These are phyloP conservation scores for Oophaga sylvatica DNA, from an alignment of 2,797 vertebrate species.

Conservation along the genomic window DNA sequence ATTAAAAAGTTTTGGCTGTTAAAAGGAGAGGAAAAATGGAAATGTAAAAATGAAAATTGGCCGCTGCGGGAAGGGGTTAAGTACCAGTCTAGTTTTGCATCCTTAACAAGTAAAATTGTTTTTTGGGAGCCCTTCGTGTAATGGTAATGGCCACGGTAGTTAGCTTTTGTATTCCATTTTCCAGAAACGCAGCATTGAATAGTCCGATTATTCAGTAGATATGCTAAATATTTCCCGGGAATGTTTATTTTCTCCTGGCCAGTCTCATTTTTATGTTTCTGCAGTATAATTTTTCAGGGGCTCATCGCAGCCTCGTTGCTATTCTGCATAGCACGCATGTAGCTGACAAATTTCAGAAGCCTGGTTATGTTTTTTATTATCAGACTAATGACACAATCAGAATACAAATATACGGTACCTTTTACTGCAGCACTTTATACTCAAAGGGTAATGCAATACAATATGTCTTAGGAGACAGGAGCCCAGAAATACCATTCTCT, in stretches of 20 bases:
- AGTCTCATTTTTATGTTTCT: conserved; percentile 5
- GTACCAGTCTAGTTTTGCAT: too few species aligned
- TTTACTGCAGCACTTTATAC: conserved; percentile 35
- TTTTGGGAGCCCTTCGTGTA: neutral
- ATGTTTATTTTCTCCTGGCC: conserved; percentile 20
- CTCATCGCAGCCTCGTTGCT: conserved; percentile 34
- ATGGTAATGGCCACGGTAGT: neutral
- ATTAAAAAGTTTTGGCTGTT: too few species aligned
- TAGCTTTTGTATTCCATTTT: neutral
- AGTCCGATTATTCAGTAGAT: neutral
- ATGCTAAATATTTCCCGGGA: conserved; percentile 3
- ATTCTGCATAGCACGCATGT: conserved; percentile 23
- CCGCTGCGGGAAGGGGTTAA: too few species aligned
- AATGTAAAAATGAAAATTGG: too few species aligned
- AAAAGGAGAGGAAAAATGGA: too few species aligned
- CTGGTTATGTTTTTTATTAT: conserved; percentile 53
- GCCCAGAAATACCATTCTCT: neutral
- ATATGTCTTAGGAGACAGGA: neutral
- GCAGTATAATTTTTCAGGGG: conserved; percentile 37
- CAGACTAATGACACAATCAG: conserved; percentile 52
- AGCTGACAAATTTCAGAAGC: conserved; percentile 35
- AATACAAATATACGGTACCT: conserved; percentile 43
- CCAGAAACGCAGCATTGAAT: neutral
- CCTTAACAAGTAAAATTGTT: neutral
- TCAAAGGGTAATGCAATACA: conserved; percentile 20